Base-by-base conservation (phyloP, 2,113 vertebrate species). In the Bubalus kerabau region DNA sequence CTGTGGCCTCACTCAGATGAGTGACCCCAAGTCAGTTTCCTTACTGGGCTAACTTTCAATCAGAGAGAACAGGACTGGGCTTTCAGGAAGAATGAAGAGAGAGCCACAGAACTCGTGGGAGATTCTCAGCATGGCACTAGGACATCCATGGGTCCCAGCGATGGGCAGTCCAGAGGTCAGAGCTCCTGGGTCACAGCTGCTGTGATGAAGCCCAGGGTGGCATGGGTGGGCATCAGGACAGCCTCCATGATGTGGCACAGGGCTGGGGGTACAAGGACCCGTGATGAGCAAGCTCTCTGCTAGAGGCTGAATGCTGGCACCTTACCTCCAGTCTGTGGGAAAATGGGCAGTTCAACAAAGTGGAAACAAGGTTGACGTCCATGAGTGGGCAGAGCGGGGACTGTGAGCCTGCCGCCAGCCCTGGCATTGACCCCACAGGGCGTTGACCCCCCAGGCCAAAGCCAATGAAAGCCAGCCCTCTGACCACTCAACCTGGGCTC, bases 221-320 rank as follows among this genome's bases (percentile, higher is more conserved):
- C 32, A 12, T 3, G 8, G 32, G 8, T 23, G 24, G 21, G 36
- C 23, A 26, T 74, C 82, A 43, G 2, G 28, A 30, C 1, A 43
- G 3, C 59, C 21, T 67, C 2, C 9, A 21, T 3, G 9, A 19
- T 24, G 21, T 7, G n/a, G 52, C 3, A 0, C 26, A 3, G 57
- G 23, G 48, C 16, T 52, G 50, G 16, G 10, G 50, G 3, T 13
- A 7, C 2, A 8, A 26, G 57, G 43, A 9, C 36, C 26, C 2
- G 2, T 28, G 46, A 59, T 8, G 48, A 48, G 74, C 21, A 26
- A 11, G 17, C 2, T 54, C 3, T 36, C 21, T 24, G 15, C 11
- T 23, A 0, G 1, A 19, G 30, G 26, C 74, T 12, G 1, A 6
- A 4, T 21, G 57, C n/a, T 11, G 21, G 32, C 10, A 21, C 11